phyloP scores from a whole-genome alignment of 2,888 invertebrate genomes.

The Agrilus biguttatus region DNA sequence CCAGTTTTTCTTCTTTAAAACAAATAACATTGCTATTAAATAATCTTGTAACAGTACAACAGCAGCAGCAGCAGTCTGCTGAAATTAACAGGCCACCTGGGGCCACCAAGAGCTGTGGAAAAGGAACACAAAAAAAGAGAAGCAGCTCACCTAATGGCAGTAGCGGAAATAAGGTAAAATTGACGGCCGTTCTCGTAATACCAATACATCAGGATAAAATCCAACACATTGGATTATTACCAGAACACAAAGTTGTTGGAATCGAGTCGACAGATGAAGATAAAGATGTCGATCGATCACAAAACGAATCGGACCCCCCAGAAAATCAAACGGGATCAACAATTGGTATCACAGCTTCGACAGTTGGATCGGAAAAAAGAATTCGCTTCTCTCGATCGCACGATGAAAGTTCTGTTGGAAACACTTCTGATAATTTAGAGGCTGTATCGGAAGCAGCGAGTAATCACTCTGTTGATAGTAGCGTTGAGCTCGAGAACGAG shows the following conservation, averaged over 20 bases:
- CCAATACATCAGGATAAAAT: conserved; percentile 35
- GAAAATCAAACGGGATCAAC: background rate
- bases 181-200: conserved; percentile 46
- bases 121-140: conserved; percentile 7
- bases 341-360: conserved; percentile 11
- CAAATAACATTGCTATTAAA: too few species aligned
- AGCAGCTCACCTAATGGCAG: background rate
- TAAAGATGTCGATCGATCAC: conserved; percentile 16
- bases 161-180: background rate
- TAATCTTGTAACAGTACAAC: too few species aligned
- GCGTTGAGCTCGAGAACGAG: conserved; percentile 71
- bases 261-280: conserved; percentile 25
- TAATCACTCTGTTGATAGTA: conserved; percentile 87
- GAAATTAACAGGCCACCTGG: too few species aligned
- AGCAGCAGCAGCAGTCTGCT: too few species aligned
- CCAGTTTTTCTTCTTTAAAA: too few species aligned
- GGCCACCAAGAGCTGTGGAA: conserved; percentile 3
- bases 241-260: conserved; percentile 45
- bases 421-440: conserved; percentile 86
- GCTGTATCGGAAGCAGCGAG: conserved; percentile 92
- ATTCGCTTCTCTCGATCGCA: conserved; percentile 72
- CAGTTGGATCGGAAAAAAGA: conserved; percentile 37
- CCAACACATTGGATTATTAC: conserved; percentile 34
- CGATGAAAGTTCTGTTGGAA: conserved; percentile 85
- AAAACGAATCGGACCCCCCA: conserved; percentile 14